Evolutionary conservation across 2,797 vertebrate species (phyloP), one percentile per base, ranked within the genome.

Genomic region (Carcharodon carcharias): DNA sequence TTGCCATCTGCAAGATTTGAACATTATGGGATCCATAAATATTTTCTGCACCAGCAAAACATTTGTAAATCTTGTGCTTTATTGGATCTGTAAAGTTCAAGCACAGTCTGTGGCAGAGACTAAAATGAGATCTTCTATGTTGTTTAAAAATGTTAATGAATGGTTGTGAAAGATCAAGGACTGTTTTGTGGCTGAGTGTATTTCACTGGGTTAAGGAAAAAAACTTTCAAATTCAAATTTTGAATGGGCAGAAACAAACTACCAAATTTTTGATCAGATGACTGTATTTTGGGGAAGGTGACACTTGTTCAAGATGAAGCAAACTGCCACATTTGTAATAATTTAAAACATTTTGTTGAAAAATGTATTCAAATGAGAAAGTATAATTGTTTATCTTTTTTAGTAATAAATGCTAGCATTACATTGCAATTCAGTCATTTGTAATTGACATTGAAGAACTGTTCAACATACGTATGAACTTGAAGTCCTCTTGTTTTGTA

Each of bases 401-500:
- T 95, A 73, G 71, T 93, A 95, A 95, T n/a, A n/a, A 95, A 95
- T 95, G 69, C 67, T 95, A 73, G 69, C 67, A 58, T 95, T 73
- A 77, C 94, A 95, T 95, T 95, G 94, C 69, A 73, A 56, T 56
- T 54, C 67, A 69, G 58, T 31, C 45, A n/a, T n/a, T 95, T 95
- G 31, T 35, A 95, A 77, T 28, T 56, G 89, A 92, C 40, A 54
- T n/a, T 58, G 50, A 95, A 77, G 71, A 95, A 95, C 18, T 95
- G 69, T 95, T 95, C 94, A 95, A 95, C 65, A 95, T 95, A 95
- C 50, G 56, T 54, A 71, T 95, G 94, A 95, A 95, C 94, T 95
- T 95, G 94, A 95, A 95, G 28, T 95, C 94, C 67, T 95, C 67
- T 54, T 95, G 67, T 95, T 95, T 95, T 95, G 94, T 95, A 95